Percentiles rank a stretch among this genome's conserved stretches.
phyloP scores from a whole-genome alignment of 2,888 invertebrate species.

The Eudemis profundana region DNA sequence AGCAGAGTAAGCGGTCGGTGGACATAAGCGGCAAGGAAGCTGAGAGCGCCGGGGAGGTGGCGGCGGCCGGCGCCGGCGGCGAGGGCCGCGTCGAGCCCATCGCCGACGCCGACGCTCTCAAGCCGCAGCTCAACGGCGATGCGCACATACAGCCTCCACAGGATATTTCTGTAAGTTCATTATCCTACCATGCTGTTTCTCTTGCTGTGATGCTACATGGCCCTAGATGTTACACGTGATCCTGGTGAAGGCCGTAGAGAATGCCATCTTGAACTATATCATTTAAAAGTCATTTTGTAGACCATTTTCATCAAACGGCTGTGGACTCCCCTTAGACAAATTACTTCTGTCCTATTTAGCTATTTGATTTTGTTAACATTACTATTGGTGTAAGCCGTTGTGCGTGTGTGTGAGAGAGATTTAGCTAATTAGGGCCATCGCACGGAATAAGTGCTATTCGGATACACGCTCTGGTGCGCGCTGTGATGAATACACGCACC shows the following conservation, averaged over 20 bases:
- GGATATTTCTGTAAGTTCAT: constrained; percentile 82
- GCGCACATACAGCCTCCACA: constrained; percentile 86
- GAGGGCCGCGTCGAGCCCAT: constrained; percentile 91
- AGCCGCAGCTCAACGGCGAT: constrained; percentile 90
- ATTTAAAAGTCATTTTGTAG: too few species aligned
- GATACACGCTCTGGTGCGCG: constrained; percentile 41
- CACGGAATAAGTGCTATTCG: constrained; percentile 36
- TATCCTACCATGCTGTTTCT: not conserved
- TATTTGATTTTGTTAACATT: not conserved
- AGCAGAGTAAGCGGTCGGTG: constrained; percentile 94
- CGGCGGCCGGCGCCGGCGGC: constrained; percentile 85
- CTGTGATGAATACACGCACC: constrained; percentile 40
- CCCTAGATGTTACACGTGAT: not conserved
- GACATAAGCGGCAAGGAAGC: constrained; percentile 91
- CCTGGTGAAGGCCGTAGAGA: too few species aligned
- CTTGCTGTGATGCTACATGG: not conserved
- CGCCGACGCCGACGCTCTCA: constrained; percentile 89
- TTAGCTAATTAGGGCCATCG: constrained; percentile 39
- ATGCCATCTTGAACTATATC: too few species aligned
- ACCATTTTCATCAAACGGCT: not conserved
- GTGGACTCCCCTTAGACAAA: not conserved
- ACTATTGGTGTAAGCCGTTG: constrained; percentile 14
- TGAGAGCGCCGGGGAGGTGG: constrained; percentile 83
- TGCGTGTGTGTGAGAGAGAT: constrained; percentile 28
- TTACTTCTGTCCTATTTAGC: not conserved